Base-by-base conservation (phyloP, 2,113 vertebrate species). In the Cisticola juncidis region DNA sequence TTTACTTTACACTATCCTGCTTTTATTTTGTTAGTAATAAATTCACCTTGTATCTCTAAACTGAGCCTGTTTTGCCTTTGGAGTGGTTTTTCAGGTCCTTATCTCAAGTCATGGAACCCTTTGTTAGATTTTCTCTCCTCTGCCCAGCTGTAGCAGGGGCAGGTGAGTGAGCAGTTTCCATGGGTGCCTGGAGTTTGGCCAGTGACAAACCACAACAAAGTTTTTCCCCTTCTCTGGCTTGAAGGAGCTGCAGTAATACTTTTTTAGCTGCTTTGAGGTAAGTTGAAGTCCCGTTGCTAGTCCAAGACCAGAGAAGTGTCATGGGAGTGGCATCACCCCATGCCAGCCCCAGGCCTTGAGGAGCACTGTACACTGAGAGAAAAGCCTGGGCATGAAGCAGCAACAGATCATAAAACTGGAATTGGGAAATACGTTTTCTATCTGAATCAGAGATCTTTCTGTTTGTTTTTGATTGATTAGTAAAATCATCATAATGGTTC, bases 151-250 rank as follows among this genome's bases (percentile, higher is more conserved):
- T 12, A 11, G 53, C 19, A 58, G 65, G 9, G 18, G 44, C 1
- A 1, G 2, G 15, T 40, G 35, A 40, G 15, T 2, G 14, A 58
- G 35, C 1, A 1, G 18, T 11, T 81, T 69, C 14, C 0, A 0
- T 58, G 47, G 15, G 19, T 29, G 44, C 29, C 44, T 50, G 54
- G 19, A 9, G 12, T 60, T 60, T 28, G 44, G 42, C 24, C 29
- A 15, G 9, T 42, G 36, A 24, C 44, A 81, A 70, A 50, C 35
- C 35, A 50, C 20, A 18, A 40, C 6, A 42, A 60, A 60, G 15
- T 20, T 42, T 81, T 70, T 60, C 36, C 36, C 29, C 12, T 40
- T 35, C 54, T 60, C 44, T 60, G 44, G 12, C 36, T 70, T 9
- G 15, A 70, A 60, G 29, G 54, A 70, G 54, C n/a, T 48, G 18